Evolutionary conservation across 1,140 invertebrate genomes (phyloP), one percentile per base, ranked within the genome.

Genomic region (Drosophila sechellia): DNA sequence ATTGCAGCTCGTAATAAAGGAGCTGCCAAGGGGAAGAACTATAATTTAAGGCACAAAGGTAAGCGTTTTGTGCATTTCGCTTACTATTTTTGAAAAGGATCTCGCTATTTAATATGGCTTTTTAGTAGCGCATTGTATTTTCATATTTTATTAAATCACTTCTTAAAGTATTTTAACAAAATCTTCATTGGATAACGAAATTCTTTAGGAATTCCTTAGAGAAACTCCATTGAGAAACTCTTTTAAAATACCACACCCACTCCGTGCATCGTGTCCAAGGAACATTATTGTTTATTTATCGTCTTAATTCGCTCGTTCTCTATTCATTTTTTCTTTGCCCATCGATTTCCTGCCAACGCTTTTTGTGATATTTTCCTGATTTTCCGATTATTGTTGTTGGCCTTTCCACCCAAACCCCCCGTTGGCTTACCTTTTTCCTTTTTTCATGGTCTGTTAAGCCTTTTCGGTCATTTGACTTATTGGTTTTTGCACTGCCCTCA

Each of bases 401-500:
- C 43, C 46, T 65, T 52, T 77, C 31, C 25, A 31, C 34, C 64
- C 52, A 58, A 60, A 15, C 49, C 46, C 46, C 53, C 54, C 64
- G 81, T 70, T 74, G 59, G 77, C 64, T 86, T 86, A 69, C 43
- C 58, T 77, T 52, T 77, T 59, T 86, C 61, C 73, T 70, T 79
- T 64, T 75, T 77, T 77, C 81, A 84, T 84, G 81, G 83, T 84
- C 77, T 78, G 84, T 84, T 89, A 89, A 89, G 85, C 84, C 84
- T 89, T 89, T 86, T 89, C 87, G 79, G 84, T 89, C 79, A 80
- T 89, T 90, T 89, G 84, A 89, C 84, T 89, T 89, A 89, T 89
- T 89, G 84, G 79, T 90, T 89, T 70, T 89, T 89, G 54, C 50
- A 63, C 48, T 71, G 65, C 46, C 50, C 66, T 54, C 58, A 46